Percentiles rank a stretch among this genome's conserved stretches.
Evolutionary conservation across 2,797 vertebrate genomes (phyloP).

Genomic region (Ataeniobius toweri): DNA sequence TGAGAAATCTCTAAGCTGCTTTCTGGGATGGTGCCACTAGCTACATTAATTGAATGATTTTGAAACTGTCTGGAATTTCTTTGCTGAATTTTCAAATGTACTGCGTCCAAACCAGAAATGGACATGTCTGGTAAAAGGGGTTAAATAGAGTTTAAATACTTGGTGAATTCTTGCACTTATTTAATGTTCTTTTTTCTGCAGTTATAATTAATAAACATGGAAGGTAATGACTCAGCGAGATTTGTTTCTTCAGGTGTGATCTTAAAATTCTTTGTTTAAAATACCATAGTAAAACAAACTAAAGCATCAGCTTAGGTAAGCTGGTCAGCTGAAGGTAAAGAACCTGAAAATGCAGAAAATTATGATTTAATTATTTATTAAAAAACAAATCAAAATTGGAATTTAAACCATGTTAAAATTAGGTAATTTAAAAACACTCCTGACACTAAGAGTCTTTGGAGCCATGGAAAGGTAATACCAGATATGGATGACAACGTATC

Average conservation of each 20-base stretch:
- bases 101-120: neutral
- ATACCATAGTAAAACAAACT: neutral
- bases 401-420: too few relatives aligned
- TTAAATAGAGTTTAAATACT: conserved; percentile 1
- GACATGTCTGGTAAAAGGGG: neutral
- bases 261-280: neutral
- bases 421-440: neutral
- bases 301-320: neutral
- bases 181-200: neutral
- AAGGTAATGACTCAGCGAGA: neutral
- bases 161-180: neutral
- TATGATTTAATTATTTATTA: too few relatives aligned
- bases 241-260: neutral
- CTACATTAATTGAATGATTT: neutral
- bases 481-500: neutral
- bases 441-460: neutral
- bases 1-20: neutral
- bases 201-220: neutral
- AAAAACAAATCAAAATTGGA: too few relatives aligned
- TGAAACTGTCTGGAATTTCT: neutral
- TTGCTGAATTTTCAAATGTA: neutral
- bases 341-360: neutral
- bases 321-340: neutral
- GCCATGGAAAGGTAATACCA: neutral
- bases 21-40: neutral